Conservation (phyloP, 53 echinoderm and acorn worm genomes). For the Holothuria scabra region DNA sequence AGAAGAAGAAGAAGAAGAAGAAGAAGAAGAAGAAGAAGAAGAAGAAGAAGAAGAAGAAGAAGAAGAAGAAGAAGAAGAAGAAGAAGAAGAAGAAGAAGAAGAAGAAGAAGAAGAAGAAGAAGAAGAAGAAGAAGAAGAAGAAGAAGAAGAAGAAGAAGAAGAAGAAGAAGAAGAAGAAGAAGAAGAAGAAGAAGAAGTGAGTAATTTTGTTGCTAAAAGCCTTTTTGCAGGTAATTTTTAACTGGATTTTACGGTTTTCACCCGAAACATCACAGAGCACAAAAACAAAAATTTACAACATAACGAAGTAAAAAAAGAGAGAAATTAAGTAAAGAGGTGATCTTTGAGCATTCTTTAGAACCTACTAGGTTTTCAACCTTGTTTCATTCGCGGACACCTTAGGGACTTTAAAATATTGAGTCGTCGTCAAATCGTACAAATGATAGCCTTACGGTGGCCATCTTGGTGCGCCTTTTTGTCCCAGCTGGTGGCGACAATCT, state of each 20-base stretch:
- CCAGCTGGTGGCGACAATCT: no score
- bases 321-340: no score
- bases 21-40: not conserved
- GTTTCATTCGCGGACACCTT: no score
- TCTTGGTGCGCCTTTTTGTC: no score
- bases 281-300: not conserved
- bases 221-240: not conserved
- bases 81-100: not conserved
- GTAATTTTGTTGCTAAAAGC: not conserved
- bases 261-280: slow-evolving; percentile 3
- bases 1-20: not conserved
- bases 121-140: not conserved
- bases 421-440: no score
- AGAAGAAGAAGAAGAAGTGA: not conserved
- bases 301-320: not conserved
- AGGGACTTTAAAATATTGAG: no score
- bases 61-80: not conserved
- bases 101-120: not conserved
- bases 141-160: not conserved
- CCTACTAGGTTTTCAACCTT: no score
- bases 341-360: no score
- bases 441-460: no score
- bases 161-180: slow-evolving; percentile 1
- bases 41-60: not conserved
- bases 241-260: not conserved